Evolutionary conservation across 64 coral and sea anemone species (phyloP), one percentile per base, ranked within the genome.

Genomic region (Actinia tenebrosa): DNA sequence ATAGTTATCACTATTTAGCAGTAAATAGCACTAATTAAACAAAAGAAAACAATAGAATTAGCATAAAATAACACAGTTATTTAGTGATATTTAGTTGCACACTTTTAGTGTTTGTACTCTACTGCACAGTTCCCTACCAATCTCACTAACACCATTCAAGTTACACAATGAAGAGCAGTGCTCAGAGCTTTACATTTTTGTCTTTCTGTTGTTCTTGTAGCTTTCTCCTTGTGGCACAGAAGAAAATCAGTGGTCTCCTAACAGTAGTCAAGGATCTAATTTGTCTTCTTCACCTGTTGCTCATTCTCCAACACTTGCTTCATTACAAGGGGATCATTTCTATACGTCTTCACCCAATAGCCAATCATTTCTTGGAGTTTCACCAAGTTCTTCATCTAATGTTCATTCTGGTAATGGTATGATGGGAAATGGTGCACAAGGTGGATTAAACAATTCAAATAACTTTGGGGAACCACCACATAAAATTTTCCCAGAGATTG

Each of bases 401-500:
- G n/a, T n/a, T 10, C 63, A 66, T 5, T 66, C 63, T 66, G 63
- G 63, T 9, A 66, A 23, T 66, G 63, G 77, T 61, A 62, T 66
- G 63, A 20, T 66, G 22, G 63, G 63, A 5, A 66, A 60, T n/a
- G 83, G 59, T 71, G 84, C 84, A 56, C 71, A 77, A 44, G 86
- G 89, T 68, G 66, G 75, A 75, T 87, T 96, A 77, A 89, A 86
- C 26, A 86, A 84, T 10, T 89, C 92, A 16, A 86, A 94, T 16
- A 89, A 63, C 86, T 89, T 86, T 88, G 91, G 91, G 18, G 95
- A 98, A 88, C 95, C 95, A 22, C 95, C 95, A 10, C 87, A 91
- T 26, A 98, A 98, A 80, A 94, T 98, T 86, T 91, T 98, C 22
- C 84, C 95, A 61, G 95, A 98, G 66, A 89, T 98, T 59, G 91